Evolutionary conservation across 2,888 invertebrate genomes (phyloP).

Genomic region (Xestia c-nigrum): DNA sequence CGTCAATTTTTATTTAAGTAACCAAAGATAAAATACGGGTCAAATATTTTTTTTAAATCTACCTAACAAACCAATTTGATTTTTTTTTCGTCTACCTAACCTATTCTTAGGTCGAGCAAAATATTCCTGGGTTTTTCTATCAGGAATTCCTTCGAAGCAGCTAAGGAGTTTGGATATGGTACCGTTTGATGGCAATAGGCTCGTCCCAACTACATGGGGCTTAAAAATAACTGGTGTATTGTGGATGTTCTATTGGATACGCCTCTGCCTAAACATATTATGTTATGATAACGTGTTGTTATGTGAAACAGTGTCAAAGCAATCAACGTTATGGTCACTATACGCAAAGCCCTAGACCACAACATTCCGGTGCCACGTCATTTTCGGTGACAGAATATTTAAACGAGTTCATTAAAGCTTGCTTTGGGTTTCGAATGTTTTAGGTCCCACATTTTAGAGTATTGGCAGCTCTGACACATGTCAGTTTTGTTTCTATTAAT

Average conservation of each 20-base stretch:
- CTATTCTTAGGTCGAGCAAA: not conserved
- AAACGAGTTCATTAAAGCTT: slow-evolving; percentile 77
- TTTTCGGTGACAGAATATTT: slow-evolving; percentile 77
- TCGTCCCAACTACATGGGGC: not conserved
- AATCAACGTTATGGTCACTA: slow-evolving; percentile 53
- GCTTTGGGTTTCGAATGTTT: slow-evolving; percentile 40
- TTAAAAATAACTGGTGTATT: not conserved
- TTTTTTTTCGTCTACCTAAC: too few relatives aligned
- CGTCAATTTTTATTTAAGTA: too few relatives aligned
- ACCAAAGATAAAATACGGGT: too few relatives aligned
- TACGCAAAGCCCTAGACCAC: slow-evolving; percentile 50
- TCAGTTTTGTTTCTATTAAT: slow-evolving; percentile 23
- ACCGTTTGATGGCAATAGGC: not conserved
- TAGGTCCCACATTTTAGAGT: slow-evolving; percentile 5
- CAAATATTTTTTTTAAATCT: too few relatives aligned
- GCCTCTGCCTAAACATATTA: not conserved
- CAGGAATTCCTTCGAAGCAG: not conserved
- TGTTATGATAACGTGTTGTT: not conserved
- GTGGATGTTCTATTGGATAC: not conserved
- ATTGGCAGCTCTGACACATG: slow-evolving; percentile 39
- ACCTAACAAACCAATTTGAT: too few relatives aligned
- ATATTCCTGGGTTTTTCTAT: not conserved
- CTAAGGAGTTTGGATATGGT: not conserved
- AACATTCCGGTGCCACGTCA: slow-evolving; percentile 69
- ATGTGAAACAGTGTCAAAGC: slow-evolving; percentile 37